Percentiles rank a stretch among this genome's conserved stretches.
Evolutionary conservation across 2,113 vertebrate genomes (phyloP).

Genomic region (Cebus imitator): DNA sequence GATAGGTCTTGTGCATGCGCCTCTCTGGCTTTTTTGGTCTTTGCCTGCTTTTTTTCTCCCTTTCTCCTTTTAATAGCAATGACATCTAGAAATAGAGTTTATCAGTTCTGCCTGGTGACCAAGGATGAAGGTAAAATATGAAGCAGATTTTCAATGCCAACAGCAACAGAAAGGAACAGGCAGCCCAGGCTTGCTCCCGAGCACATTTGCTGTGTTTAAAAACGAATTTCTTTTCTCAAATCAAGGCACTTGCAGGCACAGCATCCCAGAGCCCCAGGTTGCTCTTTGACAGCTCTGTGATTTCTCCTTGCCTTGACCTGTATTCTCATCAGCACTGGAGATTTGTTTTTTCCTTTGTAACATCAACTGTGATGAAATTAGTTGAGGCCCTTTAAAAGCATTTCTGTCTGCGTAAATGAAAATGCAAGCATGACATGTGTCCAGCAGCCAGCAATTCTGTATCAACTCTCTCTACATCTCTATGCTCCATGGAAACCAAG

Average conservation of each 20-base stretch:
- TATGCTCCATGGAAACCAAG: background rate
- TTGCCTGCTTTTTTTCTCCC: background rate
- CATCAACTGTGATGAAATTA: conserved; percentile 28
- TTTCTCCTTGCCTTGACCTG: conserved; percentile 41
- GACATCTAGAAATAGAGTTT: conserved; percentile 58
- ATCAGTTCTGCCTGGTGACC: conserved; percentile 55
- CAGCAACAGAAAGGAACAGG: conserved; percentile 53
- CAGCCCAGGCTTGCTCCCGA: conserved; percentile 51
- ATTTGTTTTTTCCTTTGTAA: background rate
- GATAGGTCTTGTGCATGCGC: background rate
- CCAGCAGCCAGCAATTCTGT: background rate
- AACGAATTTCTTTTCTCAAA: conserved; percentile 72
- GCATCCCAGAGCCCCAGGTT: background rate
- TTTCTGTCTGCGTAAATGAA: background rate
- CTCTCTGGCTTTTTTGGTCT: conserved; percentile 25
- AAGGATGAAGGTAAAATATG: conserved; percentile 76
- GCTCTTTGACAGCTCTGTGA: conserved; percentile 25
- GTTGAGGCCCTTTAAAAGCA: background rate
- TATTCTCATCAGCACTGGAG: background rate
- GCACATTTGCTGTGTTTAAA: conserved; percentile 62
- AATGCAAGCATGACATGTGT: background rate
- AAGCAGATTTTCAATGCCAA: conserved; percentile 68
- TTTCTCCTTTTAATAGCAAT: background rate
- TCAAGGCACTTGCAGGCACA: conserved; percentile 38
- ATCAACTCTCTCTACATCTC: background rate